These are phyloP conservation scores for Cantharis lateralis DNA, from an alignment of 2,888 invertebrate species.

Conservation along the genomic window DNA sequence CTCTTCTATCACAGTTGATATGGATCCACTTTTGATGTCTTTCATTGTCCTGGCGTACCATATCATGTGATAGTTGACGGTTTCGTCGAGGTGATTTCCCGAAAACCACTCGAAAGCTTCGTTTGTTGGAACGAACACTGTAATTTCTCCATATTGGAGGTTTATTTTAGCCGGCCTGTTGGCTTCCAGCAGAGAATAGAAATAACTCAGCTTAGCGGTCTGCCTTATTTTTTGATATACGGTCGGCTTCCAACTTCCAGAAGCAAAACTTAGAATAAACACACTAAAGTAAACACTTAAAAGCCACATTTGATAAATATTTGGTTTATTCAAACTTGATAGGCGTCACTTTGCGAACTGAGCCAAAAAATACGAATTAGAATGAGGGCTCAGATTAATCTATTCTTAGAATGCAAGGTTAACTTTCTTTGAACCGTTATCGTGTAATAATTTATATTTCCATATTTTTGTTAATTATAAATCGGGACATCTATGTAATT, in stretches of 20 bases:
- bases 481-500: not conserved
- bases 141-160: constrained; percentile 73
- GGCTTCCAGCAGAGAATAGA: constrained; percentile 72
- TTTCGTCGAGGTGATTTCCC: constrained; percentile 62
- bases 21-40: constrained; percentile 55
- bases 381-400: constrained; percentile 4
- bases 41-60: constrained; percentile 66
- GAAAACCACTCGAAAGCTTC: constrained; percentile 66
- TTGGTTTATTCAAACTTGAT: constrained; percentile 6
- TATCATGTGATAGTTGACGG: constrained; percentile 49
- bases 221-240: constrained; percentile 46
- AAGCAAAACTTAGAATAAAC: not conserved
- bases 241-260: constrained; percentile 30
- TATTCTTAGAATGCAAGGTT: constrained; percentile 6
- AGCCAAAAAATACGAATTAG: constrained; percentile 1
- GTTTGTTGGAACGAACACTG: constrained; percentile 86
- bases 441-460: not conserved
- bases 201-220: constrained; percentile 62
- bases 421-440: constrained; percentile 6
- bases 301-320: not conserved
- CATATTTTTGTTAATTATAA: not conserved
- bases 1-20: constrained; percentile 72
- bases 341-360: constrained; percentile 5
- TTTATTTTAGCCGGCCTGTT: constrained; percentile 72
- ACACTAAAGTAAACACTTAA: not conserved